These are phyloP conservation scores for Zaprionus inermis DNA, from an alignment of 1,140 invertebrate species.

Conservation along the genomic window DNA sequence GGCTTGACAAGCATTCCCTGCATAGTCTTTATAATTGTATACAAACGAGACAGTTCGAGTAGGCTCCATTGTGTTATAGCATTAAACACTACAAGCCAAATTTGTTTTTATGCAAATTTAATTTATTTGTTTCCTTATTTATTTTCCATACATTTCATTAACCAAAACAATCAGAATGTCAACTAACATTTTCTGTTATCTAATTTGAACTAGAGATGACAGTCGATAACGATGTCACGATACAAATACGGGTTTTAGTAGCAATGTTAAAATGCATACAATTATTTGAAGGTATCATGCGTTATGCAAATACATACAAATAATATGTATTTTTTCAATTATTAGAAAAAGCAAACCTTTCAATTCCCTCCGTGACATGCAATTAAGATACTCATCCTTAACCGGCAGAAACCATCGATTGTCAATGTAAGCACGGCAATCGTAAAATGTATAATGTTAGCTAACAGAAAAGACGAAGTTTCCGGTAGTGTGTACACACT, in stretches of 20 bases:
- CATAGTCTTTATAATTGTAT: conserved; percentile 73
- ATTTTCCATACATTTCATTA: neutral
- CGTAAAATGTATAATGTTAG: neutral
- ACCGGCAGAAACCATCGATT: neutral
- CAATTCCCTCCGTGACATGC: neutral
- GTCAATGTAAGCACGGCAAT: neutral
- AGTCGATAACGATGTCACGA: neutral
- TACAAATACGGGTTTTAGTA: neutral
- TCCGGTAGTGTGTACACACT: neutral
- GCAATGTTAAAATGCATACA: too few relatives aligned
- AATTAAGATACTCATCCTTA: neutral
- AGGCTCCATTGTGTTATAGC: conserved; percentile 8
- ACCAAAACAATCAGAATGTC: conserved; percentile 4
- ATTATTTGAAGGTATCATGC: too few relatives aligned
- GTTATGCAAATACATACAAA: too few relatives aligned
- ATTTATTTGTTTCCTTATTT: neutral
- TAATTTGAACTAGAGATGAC: neutral
- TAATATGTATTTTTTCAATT: too few relatives aligned
- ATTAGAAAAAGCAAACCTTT: too few relatives aligned
- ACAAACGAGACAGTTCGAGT: conserved; percentile 55
- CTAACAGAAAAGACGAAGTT: neutral
- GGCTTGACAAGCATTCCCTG: conserved; percentile 49
- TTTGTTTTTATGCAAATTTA: neutral
- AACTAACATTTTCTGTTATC: conserved; percentile 9
- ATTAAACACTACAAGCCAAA: neutral